phyloP scores from a whole-genome alignment of 2,888 invertebrate species.

The Pristionchus mayeri region DNA sequence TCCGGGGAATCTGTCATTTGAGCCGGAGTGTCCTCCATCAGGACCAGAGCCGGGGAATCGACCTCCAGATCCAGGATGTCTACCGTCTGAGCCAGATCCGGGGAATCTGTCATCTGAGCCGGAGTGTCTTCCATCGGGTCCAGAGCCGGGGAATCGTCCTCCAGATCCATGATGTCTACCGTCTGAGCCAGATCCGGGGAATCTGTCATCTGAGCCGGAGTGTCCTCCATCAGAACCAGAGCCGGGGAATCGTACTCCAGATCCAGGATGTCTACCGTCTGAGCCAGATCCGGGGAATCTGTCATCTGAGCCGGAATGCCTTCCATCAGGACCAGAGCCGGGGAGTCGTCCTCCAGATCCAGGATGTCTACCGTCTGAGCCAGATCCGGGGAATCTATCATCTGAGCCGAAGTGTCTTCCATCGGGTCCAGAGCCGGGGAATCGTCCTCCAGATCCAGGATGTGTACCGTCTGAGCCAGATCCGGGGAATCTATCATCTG shows the following conservation, averaged over 20 bases:
- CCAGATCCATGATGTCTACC: not conserved
- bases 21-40: not conserved
- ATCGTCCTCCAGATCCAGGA: not conserved
- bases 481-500: constrained; percentile 16
- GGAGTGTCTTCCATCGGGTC: not conserved
- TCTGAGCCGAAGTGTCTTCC: not conserved
- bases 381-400: constrained; percentile 7
- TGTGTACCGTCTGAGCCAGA: not conserved
- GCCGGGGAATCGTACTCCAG: not conserved
- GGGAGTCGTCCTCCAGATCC: not conserved
- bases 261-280: not conserved
- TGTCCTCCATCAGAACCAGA: constrained; percentile 9
- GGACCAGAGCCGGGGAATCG: constrained; percentile 29
- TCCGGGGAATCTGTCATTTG: constrained; percentile 6
- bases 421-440: not conserved
- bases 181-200: constrained; percentile 31
- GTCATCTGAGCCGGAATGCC: not conserved
- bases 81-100: constrained; percentile 15
- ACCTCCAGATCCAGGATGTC: constrained; percentile 3
- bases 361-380: not conserved
- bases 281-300: constrained; percentile 2
- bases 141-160: not conserved
- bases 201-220: constrained; percentile 6
- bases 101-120: constrained; percentile 9
- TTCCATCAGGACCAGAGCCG: not conserved